Base-by-base conservation (phyloP, 2,113 vertebrate species). In the Lontra canadensis region DNA sequence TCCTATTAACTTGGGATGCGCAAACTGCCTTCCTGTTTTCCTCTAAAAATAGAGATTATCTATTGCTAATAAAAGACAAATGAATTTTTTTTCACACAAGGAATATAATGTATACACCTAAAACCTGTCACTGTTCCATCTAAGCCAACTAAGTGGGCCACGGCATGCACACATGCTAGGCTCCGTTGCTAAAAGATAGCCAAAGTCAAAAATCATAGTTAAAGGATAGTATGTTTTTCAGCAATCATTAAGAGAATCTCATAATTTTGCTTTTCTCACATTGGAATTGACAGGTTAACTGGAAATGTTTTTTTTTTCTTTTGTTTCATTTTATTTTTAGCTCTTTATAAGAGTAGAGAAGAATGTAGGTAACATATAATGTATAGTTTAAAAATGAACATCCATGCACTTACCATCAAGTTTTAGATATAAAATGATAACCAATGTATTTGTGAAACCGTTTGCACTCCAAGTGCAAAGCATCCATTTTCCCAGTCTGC, bases 21-120 rank as follows among this genome's bases (percentile, higher is more conserved):
- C 6, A 52, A 85, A 21, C 6, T 25, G 4, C 15, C n/a, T 61
- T 79, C 1, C 39, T 80, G 31, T 63, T 59, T 93, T 49, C 39
- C 82, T 95, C 49, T n/a, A 82, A 91, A 93, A 87, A 34, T 44
- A 87, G 15, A 89, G 15, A 69, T 74, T 23, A 65, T 52, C 8
- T 57, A 26, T 26, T 15, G 20, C 17, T 36, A 87, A 83, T 83
- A 88, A 81, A 74, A 93, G 34, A 76, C 1, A 78, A 73, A 71
- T 71, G 23, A 47, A 31, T 44, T 52, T 49, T 78, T 80, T 80
- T 87, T 47, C 26, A 42, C 23, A n/a, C 52, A 31, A 49, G 6
- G 15, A 86, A 69, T 59, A n/a, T 69, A 61, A 80, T 12, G 1
- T 15, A 23, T n/a, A 14, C 36, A 81, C 44, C 26, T n/a, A 76